Base-by-base conservation (phyloP, 2,797 vertebrate genomes). In the Trachops cirrhosus region DNA sequence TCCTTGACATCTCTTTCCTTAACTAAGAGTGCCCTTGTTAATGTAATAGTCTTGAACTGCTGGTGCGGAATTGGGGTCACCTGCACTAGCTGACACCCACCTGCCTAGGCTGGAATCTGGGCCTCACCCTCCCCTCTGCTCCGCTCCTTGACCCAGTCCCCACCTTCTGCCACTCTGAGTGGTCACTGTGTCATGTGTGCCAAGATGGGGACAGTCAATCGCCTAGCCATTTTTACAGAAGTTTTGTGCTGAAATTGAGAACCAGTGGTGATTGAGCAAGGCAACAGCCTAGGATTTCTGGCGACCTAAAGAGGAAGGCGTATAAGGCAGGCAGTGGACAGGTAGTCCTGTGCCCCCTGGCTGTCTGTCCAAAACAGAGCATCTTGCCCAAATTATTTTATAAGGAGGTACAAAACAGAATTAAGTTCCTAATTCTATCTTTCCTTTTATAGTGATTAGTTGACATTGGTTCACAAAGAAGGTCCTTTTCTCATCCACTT, bases 371-470 rank as follows among this genome's bases (percentile, higher is more conserved):
- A 46, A 79, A 73, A 16, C 34, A 74, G 46, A 44, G 32, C 44
- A 90, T 24, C 34, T 78, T 88, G 54, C 12, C 48, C 9, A 2
- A 52, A 77, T 78, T 54, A 39, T 78, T 54, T 54, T 78, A 78
- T 44, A 89, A 89, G 83, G 41, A 64, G 34, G 59, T 11, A 48
- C 48, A 86, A 83, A 93, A 90, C n/a, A 22, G n/a, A n/a, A n/a
- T n/a, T 39, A 62, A 44, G 44, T 94, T 91, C 57, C 44, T 73
- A 67, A 90, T 32, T 89, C 85, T 88, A 2, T 62, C 39, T 73
- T 89, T 70, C 59, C 29, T 50, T 67, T 46, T 71, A 32, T n/a
- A 59, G 78, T 86, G 83, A 70, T 74, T 75, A 54, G 50, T 54
- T 44, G 54, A 32, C 37, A 19, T 64, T 64, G 29, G 5, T 57